phyloP scores from a whole-genome alignment of 2,797 vertebrate genomes.

The Rhadinocentrus ornatus region DNA sequence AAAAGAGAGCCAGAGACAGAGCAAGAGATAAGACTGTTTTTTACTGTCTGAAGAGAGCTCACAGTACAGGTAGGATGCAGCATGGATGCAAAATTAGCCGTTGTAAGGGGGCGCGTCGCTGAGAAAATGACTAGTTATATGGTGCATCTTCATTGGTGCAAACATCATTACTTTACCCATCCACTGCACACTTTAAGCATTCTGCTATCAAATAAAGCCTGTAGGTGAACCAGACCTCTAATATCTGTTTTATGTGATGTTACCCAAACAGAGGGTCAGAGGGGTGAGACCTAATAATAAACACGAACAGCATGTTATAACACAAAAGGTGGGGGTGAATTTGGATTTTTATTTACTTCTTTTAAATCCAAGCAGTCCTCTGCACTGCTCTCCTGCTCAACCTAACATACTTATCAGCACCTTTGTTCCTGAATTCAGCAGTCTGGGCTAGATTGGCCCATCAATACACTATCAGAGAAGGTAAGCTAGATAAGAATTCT shows the following conservation, averaged over 20 bases:
- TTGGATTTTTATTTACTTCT: constrained; percentile 29
- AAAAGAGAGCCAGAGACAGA: too few relatives aligned
- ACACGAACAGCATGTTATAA: constrained; percentile 41
- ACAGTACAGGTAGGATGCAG: too few relatives aligned
- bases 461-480: constrained; percentile 80
- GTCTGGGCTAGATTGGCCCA: constrained; percentile 74
- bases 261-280: constrained; percentile 24
- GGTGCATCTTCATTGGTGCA: not conserved
- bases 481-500: constrained; percentile 72
- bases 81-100: too few relatives aligned
- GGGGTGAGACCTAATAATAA: constrained; percentile 36
- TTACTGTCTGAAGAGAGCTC: too few relatives aligned
- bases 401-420: constrained; percentile 65
- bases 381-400: constrained; percentile 46
- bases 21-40: too few relatives aligned
- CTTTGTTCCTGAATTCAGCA: constrained; percentile 79
- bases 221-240: constrained; percentile 27
- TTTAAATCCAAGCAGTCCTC: constrained; percentile 55
- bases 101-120: too few relatives aligned
- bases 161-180: not conserved
- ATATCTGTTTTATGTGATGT: constrained; percentile 34
- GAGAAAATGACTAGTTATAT: too few relatives aligned
- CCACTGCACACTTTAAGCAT: not conserved
- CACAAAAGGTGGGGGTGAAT: constrained; percentile 35
- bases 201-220: not conserved